A percentile compares a stretch with the other conserved stretches of the same genome.
These are phyloP conservation scores for Brotula barbata DNA, from an alignment of 2,797 vertebrate species.

Conservation along the genomic window DNA sequence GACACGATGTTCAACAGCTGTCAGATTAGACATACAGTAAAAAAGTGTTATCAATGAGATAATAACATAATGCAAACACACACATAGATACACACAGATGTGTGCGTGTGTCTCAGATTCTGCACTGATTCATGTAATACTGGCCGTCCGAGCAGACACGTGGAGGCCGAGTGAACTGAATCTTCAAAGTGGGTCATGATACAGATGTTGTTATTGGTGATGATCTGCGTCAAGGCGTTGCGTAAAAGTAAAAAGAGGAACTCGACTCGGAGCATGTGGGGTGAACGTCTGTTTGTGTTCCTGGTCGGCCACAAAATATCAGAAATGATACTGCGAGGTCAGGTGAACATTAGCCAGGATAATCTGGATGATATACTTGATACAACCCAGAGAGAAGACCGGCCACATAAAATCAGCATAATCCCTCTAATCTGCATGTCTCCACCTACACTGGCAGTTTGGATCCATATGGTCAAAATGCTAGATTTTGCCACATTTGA, in stretches of 20 bases:
- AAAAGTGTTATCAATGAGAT: conserved; percentile 42
- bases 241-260: no score
- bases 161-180: no score
- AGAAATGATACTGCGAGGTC: conserved; percentile 9
- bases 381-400: conserved; percentile 22
- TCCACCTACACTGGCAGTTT: not conserved
- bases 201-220: no score
- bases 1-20: conserved; percentile 34
- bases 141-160: no score
- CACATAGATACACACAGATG: not conserved
- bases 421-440: no score
- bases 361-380: conserved; percentile 33
- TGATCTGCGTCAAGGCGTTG: no score
- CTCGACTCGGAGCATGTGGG: no score
- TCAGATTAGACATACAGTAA: conserved; percentile 36
- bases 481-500: no score
- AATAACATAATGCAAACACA: conserved; percentile 30
- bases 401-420: no score
- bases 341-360: conserved; percentile 20
- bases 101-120: no score
- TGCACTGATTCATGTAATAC: no score
- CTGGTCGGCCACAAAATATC: not conserved
- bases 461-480: not conserved
- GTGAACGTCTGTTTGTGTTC: conserved; percentile 6
- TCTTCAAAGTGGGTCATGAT: no score